Evolutionary conservation across 1,140 invertebrate genomes (phyloP).

Genomic region (Drosophila carrolli): DNA sequence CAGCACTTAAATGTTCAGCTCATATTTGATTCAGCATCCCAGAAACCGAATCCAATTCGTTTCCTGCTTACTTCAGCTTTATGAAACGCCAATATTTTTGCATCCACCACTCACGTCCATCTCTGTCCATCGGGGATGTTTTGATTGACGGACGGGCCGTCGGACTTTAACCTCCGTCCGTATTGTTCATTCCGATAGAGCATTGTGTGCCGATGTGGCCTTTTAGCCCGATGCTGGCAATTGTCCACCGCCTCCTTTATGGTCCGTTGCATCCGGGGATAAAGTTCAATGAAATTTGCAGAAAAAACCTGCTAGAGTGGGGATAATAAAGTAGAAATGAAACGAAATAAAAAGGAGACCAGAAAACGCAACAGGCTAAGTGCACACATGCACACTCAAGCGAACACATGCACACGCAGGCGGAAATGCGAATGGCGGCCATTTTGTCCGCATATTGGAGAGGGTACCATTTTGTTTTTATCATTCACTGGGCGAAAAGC

Average conservation of each 20-base stretch:
- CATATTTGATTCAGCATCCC: neutral
- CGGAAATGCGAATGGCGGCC: conserved; percentile 26
- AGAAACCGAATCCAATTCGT: neutral
- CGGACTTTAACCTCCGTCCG: conserved; percentile 13
- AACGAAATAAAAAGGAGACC: conserved; percentile 32
- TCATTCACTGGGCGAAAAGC: neutral
- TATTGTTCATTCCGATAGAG: conserved; percentile 17
- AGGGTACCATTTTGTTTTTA: neutral
- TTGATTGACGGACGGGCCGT: conserved; percentile 36
- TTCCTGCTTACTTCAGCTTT: neutral
- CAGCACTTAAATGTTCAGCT: neutral
- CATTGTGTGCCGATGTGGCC: conserved; percentile 29
- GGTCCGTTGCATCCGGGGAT: conserved; percentile 41
- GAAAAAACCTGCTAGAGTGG: conserved; percentile 21
- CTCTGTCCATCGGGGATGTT: conserved; percentile 4
- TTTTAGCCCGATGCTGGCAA: conserved; percentile 33
- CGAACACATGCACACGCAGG: neutral
- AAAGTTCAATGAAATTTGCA: conserved; percentile 31
- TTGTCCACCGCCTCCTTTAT: conserved; percentile 21
- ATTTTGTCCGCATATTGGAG: conserved; percentile 3
- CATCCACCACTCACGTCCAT: conserved; percentile 19
- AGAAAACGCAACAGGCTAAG: conserved; percentile 33
- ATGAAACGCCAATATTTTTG: conserved; percentile 18
- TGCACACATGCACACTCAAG: neutral
- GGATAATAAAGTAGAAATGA: conserved; percentile 27